Evolutionary conservation across 2,888 invertebrate species (phyloP).

Genomic region (Brenthis daphne): DNA sequence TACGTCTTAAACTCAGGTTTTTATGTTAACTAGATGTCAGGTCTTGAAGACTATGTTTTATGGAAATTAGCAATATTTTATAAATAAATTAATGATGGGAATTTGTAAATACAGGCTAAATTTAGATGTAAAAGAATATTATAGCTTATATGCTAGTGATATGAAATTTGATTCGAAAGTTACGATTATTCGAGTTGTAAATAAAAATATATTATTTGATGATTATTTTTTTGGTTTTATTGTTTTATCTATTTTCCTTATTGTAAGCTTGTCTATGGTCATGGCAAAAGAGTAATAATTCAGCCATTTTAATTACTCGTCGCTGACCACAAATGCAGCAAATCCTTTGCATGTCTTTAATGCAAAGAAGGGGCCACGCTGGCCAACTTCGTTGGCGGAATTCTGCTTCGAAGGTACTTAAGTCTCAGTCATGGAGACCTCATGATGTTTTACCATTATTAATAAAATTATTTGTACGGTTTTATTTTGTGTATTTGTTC

Average conservation of each 20-base stretch:
- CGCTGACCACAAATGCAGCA: too few relatives aligned
- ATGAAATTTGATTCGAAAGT: slow-evolving; percentile 60
- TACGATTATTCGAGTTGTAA: slow-evolving; percentile 73
- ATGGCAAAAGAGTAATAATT: background rate
- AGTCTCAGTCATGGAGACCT: too few relatives aligned
- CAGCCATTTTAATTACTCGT: background rate
- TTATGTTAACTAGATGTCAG: slow-evolving; percentile 27
- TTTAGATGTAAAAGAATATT: slow-evolving; percentile 42
- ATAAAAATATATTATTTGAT: slow-evolving; percentile 80
- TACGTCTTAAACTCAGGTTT: background rate
- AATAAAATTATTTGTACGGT: too few relatives aligned
- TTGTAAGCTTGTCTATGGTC: background rate
- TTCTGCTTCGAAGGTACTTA: too few relatives aligned
- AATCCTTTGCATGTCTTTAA: too few relatives aligned
- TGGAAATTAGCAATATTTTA: slow-evolving; percentile 48
- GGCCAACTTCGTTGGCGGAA: too few relatives aligned
- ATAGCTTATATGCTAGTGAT: slow-evolving; percentile 50
- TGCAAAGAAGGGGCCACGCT: too few relatives aligned
- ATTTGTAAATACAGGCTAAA: slow-evolving; percentile 50
- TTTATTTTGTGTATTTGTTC: too few relatives aligned
- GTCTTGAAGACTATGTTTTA: slow-evolving; percentile 34
- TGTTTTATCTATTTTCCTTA: slow-evolving; percentile 26
- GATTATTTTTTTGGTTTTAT: slow-evolving; percentile 54
- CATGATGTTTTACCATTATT: too few relatives aligned
- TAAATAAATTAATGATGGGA: slow-evolving; percentile 36